Base-by-base conservation (phyloP, 2,888 invertebrate genomes). In the Scrobipalpa atriplicella region DNA sequence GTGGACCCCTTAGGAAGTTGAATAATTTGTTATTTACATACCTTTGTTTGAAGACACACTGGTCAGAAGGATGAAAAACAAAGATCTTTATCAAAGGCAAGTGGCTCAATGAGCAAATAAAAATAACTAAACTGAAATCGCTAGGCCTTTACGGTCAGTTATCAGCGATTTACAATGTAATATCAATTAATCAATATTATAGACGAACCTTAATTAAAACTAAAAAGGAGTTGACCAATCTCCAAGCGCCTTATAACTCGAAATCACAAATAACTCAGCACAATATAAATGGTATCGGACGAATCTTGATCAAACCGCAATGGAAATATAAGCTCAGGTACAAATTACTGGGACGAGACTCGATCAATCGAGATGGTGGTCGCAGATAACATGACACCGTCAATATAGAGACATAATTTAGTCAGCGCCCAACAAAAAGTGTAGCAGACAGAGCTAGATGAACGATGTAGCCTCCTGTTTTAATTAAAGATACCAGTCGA, bases 321-420 rank as follows among this genome's bases (percentile, higher is more conserved):
- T 80, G 78, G 82, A 79, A 83, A 83, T 80, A 80, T 77, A 82
- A 74, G 80, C 73, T 81, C 91, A 88, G 89, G 90, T 90, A 92
- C 90, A 92, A 91, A 91, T 91, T 88, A 89, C 84, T 82, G 79
- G 77, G 76, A 79, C 78, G 77, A 79, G 81, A 70, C 80, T 89
- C 89, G 82, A 88, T 89, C 90, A 86, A 81, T 81, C 79, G 74
- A 85, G 91, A 91, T 91, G 83, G 85, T 87, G 86, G 83, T 81
- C 83, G 76, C 64, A 64, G 90, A 92, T 91, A 91, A 84, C 77
- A 71, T 75, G 70, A 78, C 83, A 81, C 78, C 81, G 85, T 86
- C 89, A 85, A 83, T 87, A 91, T 91, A 86, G 89, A 91, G 90
- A 92, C 92, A 91, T 91, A 89, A 92, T 91, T 91, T 90, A 90